Evolutionary conservation across 37 sponge, comb jelly and placozoan species (phyloP), one percentile per base, ranked within the genome.

Genomic region (Halichondria panicea): DNA sequence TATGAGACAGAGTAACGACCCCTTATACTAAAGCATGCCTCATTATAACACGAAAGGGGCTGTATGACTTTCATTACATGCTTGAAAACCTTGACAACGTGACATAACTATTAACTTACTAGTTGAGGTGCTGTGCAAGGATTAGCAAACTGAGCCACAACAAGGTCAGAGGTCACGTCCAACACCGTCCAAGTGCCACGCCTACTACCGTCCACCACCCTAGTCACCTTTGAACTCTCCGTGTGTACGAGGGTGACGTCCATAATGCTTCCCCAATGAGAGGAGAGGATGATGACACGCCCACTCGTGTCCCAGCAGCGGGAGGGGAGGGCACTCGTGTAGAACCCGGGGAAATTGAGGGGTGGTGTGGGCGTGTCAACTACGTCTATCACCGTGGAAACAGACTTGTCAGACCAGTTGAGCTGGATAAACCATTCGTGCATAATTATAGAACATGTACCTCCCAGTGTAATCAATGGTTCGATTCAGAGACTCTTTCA

Each of bases 171-270:
- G 0, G 32, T 48, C 37, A 89, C 94, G 56, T 86, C 90, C 84
- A 89, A 37, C 28, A 95, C 93, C 0, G 59, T 42, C 90, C 91
- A 89, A 28, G 83, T 61, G 11, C 96, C 94, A 22, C 79, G 41
- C 53, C 30, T 67, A 30, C 41, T 21, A 13, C 61, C 72, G 22
- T 59, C 50, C 2, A 4, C 43, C 27, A 89, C 53, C 13, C 39
- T 65, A 33, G 24, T 39, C 48, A 89, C 75, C 0, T 0, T 7
- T 34, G 50, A 43, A 9, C 38, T 58, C 43, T 27, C 46, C 15
- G 45, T 41, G 54, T 89, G 74, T 5, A 83, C 66, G 48, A 60
- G 13, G 4, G 74, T 40, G n/a, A 86, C 77, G 1, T 66, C 53
- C 68, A 44, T 36, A 8, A 40, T 41, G 68, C 83, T 79, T 2